phyloP scores from a whole-genome alignment of 2,113 vertebrate genomes.

The Xenotilapia leptura region DNA sequence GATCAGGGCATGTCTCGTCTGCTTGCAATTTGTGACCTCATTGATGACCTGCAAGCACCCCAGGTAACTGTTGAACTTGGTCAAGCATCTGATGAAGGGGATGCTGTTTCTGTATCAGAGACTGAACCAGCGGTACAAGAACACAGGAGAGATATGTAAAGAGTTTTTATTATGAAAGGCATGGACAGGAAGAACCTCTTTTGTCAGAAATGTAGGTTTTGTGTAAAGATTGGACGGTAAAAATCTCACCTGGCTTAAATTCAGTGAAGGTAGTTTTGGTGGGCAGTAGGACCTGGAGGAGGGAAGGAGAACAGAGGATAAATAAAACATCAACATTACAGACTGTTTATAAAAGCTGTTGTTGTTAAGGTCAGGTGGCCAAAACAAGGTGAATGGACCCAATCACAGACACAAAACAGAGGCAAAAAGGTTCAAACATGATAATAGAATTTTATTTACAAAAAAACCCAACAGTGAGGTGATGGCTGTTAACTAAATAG shows the following conservation, averaged over 20 bases:
- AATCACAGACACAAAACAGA: background rate
- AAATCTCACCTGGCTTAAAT: background rate
- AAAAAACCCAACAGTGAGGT: background rate
- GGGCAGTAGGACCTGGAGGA: fast-evolving
- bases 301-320: background rate
- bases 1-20: no score
- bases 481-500: background rate
- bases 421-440: background rate
- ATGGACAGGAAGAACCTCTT: fast-evolving
- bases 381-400: background rate
- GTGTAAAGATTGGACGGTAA: fast-evolving
- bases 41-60: no score
- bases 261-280: background rate
- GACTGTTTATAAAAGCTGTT: background rate
- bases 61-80: no score
- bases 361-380: background rate
- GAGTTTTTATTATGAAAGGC: no score
- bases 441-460: background rate
- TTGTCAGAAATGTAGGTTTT: background rate
- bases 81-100: no score
- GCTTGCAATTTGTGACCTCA: no score
- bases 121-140: no score
- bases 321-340: background rate
- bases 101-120: no score
- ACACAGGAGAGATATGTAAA: no score